Percentiles rank a stretch among this genome's conserved stretches.
phyloP scores from a whole-genome alignment of 2,113 vertebrate genomes.

The Epinephelus cyanopodus region DNA sequence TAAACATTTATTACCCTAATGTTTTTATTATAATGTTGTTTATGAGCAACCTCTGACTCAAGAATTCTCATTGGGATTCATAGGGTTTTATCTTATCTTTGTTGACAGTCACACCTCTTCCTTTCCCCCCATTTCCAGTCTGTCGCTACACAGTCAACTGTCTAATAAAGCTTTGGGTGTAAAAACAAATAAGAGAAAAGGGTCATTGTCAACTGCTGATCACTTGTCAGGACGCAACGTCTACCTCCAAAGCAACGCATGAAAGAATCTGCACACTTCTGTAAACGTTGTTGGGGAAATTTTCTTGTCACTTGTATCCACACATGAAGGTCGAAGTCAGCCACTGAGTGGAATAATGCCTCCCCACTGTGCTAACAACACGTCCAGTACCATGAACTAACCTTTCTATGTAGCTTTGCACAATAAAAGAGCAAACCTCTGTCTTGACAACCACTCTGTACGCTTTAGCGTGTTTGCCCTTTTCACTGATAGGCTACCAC shows the following conservation, averaged over 20 bases:
- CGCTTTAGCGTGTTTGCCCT: not conserved
- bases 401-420: not conserved
- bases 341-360: not conserved
- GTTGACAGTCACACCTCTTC: not conserved
- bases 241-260: not conserved
- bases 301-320: not conserved
- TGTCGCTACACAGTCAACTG: not conserved
- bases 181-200: not conserved
- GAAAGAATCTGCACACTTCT: not conserved
- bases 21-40: no score
- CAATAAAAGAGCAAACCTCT: not conserved
- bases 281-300: not conserved
- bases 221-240: not conserved
- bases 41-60: no score
- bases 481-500: not conserved
- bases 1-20: no score
- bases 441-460: not conserved
- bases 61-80: no score
- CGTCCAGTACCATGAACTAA: not conserved
- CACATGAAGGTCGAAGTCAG: not conserved
- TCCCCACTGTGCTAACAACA: not conserved
- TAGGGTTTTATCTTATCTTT: no score
- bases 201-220: not conserved
- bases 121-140: not conserved
- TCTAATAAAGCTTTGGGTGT: not conserved